These are phyloP conservation scores for Drosophila acutilabella DNA, from an alignment of 2,888 invertebrate species.

Conservation along the genomic window DNA sequence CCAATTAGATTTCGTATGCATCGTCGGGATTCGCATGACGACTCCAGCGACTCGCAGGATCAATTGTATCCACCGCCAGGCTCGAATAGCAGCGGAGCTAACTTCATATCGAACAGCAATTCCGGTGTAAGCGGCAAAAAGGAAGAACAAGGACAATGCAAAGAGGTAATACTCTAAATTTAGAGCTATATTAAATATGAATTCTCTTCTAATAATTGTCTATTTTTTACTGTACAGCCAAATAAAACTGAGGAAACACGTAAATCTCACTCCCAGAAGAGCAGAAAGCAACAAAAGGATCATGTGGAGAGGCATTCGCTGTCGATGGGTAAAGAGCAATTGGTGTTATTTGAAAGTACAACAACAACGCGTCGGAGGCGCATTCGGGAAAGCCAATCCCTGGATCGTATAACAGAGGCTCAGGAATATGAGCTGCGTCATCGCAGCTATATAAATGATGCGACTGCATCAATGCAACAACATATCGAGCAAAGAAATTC, in stretches of 20 bases:
- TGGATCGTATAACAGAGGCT: conserved; percentile 94
- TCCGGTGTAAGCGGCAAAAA: conserved; percentile 77
- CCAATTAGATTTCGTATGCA: conserved; percentile 88
- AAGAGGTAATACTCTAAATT: conserved; percentile 64
- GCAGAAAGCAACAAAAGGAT: conserved; percentile 77
- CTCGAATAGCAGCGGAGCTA: conserved; percentile 74
- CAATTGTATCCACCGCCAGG: conserved; percentile 85
- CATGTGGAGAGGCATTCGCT: conserved; percentile 77
- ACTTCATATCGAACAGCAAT: conserved; percentile 76
- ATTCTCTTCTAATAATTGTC: not conserved
- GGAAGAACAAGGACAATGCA: conserved; percentile 76
- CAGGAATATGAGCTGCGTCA: conserved; percentile 88
- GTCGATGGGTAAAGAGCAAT: conserved; percentile 66
- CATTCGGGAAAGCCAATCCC: conserved; percentile 92
- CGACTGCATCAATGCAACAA: conserved; percentile 49
- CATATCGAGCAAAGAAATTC: conserved; percentile 80
- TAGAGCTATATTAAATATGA: not conserved
- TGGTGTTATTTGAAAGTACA: conserved; percentile 33
- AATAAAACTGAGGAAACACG: conserved; percentile 82
- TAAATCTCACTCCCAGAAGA: conserved; percentile 79
- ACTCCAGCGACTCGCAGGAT: conserved; percentile 94
- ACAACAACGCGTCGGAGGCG: conserved; percentile 87
- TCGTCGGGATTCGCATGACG: conserved; percentile 93
- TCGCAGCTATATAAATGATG: conserved; percentile 61
- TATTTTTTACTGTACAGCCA: conserved; percentile 54